phyloP scores from a whole-genome alignment of 2,888 invertebrate genomes.

The Euzophera pinguis region DNA sequence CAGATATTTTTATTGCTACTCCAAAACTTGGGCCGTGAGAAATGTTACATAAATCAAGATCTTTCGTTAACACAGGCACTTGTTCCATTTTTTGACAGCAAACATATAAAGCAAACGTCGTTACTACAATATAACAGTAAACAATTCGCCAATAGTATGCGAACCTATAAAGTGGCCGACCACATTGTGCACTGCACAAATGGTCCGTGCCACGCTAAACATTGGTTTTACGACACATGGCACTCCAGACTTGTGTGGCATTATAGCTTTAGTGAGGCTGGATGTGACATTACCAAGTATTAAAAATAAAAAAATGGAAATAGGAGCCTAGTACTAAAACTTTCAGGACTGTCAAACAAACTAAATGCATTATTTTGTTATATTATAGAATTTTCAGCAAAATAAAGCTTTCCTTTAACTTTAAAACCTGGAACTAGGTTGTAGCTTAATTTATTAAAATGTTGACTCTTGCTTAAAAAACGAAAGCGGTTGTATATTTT shows the following conservation, averaged over 20 bases:
- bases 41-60: no score
- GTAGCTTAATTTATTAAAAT: no score
- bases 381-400: no score
- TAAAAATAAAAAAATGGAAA: background rate
- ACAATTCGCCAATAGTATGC: conserved; percentile 10
- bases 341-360: no score
- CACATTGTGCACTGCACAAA: conserved; percentile 19
- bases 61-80: background rate
- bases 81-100: background rate
- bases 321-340: no score
- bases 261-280: background rate
- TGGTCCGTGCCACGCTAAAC: conserved; percentile 34
- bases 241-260: conserved; percentile 10
- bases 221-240: conserved; percentile 54
- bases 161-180: conserved; percentile 8
- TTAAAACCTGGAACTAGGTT: no score
- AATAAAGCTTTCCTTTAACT: no score
- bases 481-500: no score
- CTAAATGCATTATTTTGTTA: no score
- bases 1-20: no score
- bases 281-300: background rate
- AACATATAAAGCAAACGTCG: background rate
- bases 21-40: no score
- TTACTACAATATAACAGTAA: conserved; percentile 7
- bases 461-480: no score